phyloP scores from a whole-genome alignment of 2,797 vertebrate species.

The Chaunax sp. region DNA sequence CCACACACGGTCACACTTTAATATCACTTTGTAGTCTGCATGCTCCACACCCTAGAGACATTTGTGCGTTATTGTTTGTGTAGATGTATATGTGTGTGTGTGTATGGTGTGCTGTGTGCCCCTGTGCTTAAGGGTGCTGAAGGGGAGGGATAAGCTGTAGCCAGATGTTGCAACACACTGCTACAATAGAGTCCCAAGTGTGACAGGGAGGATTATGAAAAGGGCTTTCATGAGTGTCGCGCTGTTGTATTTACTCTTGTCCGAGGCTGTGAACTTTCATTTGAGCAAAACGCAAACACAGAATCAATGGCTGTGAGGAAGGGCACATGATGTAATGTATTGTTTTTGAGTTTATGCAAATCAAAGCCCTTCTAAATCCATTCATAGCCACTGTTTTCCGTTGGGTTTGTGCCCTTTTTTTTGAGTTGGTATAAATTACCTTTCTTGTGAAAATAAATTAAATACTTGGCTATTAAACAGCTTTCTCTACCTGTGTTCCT shows the following conservation, averaged over 20 bases:
- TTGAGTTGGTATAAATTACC: not conserved
- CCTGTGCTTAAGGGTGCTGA: conserved; percentile 61
- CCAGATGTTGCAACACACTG: conserved; percentile 76
- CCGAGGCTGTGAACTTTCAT: conserved; percentile 50
- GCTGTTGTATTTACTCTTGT: conserved; percentile 49
- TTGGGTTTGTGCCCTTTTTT: not conserved
- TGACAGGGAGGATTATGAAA: conserved; percentile 67
- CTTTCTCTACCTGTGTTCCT: not conserved
- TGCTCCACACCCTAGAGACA: conserved; percentile 63
- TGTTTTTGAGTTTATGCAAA: conserved; percentile 7
- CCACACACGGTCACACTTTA: conserved; percentile 74
- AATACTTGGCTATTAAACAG: not conserved
- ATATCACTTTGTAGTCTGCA: conserved; percentile 82
- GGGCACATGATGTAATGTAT: rapidly evolving
- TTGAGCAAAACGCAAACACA: conserved; percentile 42
- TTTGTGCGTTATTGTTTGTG: conserved; percentile 38
- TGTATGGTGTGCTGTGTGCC: conserved; percentile 37
- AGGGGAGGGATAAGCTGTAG: conserved; percentile 75
- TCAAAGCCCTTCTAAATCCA: not conserved
- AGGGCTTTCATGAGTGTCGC: conserved; percentile 58
- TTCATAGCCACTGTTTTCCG: not conserved
- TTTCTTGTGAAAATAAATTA: not conserved
- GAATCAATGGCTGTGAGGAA: conserved; percentile 17
- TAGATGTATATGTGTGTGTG: conserved; percentile 8
- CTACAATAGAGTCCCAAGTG: conserved; percentile 64